A percentile compares a stretch with the other conserved stretches of the same genome.
Conservation (phyloP, 2,888 invertebrate genomes). For the Lamellibrachia columna region DNA sequence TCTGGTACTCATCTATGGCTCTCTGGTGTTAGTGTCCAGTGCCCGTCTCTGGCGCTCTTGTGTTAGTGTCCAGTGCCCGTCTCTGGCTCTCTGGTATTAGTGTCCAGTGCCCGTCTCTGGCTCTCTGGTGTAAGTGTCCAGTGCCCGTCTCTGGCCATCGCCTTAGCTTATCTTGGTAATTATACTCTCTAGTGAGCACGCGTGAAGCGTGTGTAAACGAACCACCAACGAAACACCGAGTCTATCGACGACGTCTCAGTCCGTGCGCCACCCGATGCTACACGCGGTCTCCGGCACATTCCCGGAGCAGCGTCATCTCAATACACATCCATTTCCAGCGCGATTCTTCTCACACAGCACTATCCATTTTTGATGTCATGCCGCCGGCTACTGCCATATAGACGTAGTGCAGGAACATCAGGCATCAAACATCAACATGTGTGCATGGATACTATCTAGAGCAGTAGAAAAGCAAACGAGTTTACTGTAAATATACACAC, state of each 20-base stretch:
- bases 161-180: neutral
- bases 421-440: neutral
- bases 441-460: no score
- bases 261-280: neutral
- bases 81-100: no score
- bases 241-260: neutral
- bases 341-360: neutral
- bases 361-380: neutral
- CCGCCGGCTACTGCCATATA: neutral
- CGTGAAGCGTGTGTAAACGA: neutral
- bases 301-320: neutral
- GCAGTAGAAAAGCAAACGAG: no score
- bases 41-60: no score
- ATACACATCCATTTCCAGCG: neutral
- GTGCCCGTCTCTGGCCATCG: neutral
- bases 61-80: no score
- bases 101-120: neutral
- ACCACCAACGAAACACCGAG: neutral
- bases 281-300: neutral
- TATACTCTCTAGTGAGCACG: neutral
- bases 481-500: neutral
- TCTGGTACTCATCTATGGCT: no score
- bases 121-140: neutral
- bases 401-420: neutral
- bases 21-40: no score